Conservation (phyloP, 2,113 vertebrate species). For the Eubucco bourcierii region DNA sequence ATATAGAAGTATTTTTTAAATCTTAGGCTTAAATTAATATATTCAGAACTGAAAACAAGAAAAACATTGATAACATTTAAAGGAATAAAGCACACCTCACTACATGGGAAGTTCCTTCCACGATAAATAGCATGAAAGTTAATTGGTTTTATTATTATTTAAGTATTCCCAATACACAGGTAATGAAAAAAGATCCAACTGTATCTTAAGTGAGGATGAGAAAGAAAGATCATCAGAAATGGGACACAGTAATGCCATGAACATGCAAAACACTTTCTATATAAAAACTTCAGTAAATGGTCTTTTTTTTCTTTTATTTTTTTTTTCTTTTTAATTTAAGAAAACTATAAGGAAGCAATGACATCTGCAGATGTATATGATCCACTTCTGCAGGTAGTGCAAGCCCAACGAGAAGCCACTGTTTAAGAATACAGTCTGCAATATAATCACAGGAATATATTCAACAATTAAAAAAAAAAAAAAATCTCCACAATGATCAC, state of each 20-base stretch:
- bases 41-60: not conserved
- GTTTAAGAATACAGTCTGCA: conserved; percentile 5
- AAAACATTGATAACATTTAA: not conserved
- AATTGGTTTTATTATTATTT: not conserved
- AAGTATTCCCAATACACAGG: not conserved
- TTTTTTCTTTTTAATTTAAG: not conserved
- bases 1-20: not conserved
- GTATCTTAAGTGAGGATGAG: not conserved
- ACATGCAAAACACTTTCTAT: not conserved
- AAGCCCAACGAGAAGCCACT: not conserved
- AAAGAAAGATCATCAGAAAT: not conserved
- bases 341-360: not conserved
- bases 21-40: not conserved
- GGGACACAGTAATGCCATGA: not conserved
- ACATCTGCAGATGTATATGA: not conserved
- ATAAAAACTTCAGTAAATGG: not conserved
- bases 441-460: conserved; percentile 7
- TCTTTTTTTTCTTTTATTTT: not conserved
- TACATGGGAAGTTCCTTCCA: not conserved
- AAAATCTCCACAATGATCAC: not conserved
- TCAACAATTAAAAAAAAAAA: not conserved
- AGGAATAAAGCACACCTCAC: not conserved
- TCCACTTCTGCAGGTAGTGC: not conserved
- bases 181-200: not conserved
- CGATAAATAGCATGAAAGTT: not conserved